These are phyloP conservation scores for Pitta sordida DNA, from an alignment of 2,113 vertebrate genomes.

Conservation along the genomic window DNA sequence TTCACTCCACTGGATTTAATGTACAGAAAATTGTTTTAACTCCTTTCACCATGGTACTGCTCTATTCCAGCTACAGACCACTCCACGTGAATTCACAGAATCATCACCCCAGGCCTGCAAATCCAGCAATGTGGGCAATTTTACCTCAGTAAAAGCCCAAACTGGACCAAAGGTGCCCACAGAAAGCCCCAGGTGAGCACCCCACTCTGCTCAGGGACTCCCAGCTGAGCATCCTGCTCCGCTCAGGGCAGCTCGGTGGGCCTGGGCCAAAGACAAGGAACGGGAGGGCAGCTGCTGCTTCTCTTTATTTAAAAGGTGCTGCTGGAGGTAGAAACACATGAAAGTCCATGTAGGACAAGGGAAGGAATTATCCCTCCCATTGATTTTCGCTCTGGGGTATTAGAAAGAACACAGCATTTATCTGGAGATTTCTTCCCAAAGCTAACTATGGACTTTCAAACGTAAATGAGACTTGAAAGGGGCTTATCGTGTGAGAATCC, in stretches of 20 bases:
- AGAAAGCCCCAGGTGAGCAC: not conserved
- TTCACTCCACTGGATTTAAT: not conserved
- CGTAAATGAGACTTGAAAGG: conserved; percentile 89
- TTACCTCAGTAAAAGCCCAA: not conserved
- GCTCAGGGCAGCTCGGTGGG: not conserved
- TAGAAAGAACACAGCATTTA: conserved; percentile 91
- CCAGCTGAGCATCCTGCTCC: rapidly evolving
- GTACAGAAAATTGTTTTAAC: not conserved
- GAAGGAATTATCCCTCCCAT: conserved; percentile 91
- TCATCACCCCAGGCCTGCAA: not conserved
- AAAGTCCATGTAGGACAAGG: conserved; percentile 77
- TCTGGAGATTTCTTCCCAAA: conserved; percentile 85
- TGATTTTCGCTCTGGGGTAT: conserved; percentile 98
- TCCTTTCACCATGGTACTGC: not conserved
- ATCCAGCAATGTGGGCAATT: not conserved
- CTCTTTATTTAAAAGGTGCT: conserved; percentile 45
- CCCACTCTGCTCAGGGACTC: not conserved
- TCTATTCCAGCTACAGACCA: not conserved
- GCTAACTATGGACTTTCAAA: conserved; percentile 88
- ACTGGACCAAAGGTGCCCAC: not conserved
- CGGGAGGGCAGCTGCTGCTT: not conserved
- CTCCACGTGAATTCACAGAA: not conserved
- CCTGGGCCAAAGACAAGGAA: not conserved
- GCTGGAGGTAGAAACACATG: conserved; percentile 58
- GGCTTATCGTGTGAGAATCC: conserved; percentile 67